Conservation (phyloP, 64 coral and sea anemone species). For the Montipora sp. region DNA sequence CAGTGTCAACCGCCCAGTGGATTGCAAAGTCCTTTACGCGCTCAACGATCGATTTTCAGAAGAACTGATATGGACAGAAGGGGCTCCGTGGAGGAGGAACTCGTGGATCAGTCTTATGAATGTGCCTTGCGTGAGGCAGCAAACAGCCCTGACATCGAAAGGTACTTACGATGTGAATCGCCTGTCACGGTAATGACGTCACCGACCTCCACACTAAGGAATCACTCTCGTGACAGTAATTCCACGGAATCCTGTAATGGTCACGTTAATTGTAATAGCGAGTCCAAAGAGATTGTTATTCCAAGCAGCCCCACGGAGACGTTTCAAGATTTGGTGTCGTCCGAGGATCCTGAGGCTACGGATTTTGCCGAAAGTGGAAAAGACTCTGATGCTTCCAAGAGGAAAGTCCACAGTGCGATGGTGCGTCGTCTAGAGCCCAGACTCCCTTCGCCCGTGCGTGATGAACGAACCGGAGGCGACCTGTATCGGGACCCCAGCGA, state of each 20-base stretch:
- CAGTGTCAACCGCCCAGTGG: not conserved
- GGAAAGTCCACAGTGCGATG: conserved; percentile 33
- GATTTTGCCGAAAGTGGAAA: not conserved
- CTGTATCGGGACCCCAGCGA: conserved; percentile 93
- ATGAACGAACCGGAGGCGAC: conserved; percentile 57
- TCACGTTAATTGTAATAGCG: not conserved
- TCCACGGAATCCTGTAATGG: not conserved
- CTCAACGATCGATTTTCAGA: not conserved
- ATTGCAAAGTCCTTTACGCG: not conserved
- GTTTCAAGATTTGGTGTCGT: not conserved
- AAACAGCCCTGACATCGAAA: conserved; percentile 64
- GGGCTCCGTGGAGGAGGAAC: conserved; percentile 49
- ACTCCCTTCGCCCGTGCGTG: conserved; percentile 86
- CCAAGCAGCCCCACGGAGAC: not conserved
- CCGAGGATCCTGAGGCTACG: not conserved
- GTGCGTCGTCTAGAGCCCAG: conserved; percentile 60
- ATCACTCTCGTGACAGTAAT: not conserved
- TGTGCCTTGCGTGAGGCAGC: conserved; percentile 69
- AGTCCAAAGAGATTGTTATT: not conserved
- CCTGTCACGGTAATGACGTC: conserved; percentile 17
- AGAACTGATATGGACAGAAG: not conserved
- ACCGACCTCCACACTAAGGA: not conserved
- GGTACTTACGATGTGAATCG: conserved; percentile 58
- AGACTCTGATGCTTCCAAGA: not conserved
- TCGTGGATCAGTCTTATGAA: conserved; percentile 53